These are phyloP conservation scores for Elysia crispata DNA, from an alignment of 2,888 invertebrate genomes.

Conservation along the genomic window DNA sequence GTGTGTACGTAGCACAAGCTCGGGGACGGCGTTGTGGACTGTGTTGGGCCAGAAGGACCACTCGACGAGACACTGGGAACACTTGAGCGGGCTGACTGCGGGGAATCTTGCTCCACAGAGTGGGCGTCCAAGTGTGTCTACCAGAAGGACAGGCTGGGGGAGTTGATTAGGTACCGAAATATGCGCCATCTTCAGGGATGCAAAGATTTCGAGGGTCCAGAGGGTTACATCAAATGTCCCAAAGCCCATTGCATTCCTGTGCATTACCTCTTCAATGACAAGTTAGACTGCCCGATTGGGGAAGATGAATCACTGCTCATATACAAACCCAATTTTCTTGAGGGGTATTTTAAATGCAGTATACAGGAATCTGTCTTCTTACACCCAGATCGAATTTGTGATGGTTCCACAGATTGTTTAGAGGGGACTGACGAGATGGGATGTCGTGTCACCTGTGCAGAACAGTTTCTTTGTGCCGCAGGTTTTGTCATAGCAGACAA, in stretches of 20 bases:
- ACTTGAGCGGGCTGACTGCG: not conserved
- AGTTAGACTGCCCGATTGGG: constrained; percentile 32
- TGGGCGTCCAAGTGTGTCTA: constrained; percentile 37
- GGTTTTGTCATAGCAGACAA: constrained; percentile 13
- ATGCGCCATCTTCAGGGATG: constrained; percentile 35
- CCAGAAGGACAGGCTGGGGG: constrained; percentile 35
- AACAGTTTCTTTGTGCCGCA: constrained; percentile 18
- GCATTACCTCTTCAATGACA: constrained; percentile 27
- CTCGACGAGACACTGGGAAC: constrained; percentile 16
- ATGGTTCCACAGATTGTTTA: constrained; percentile 14
- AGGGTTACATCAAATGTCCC: constrained; percentile 36
- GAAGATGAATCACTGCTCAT: constrained; percentile 26
- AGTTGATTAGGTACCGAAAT: constrained; percentile 26
- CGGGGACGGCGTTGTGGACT: constrained; percentile 17
- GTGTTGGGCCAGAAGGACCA: constrained; percentile 23
- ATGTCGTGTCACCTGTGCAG: constrained; percentile 21
- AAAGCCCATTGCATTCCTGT: constrained; percentile 31
- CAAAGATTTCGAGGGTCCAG: constrained; percentile 18
- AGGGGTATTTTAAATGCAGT: constrained; percentile 17
- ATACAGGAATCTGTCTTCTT: not conserved
- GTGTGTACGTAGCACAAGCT: not conserved
- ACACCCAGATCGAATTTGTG: constrained; percentile 42
- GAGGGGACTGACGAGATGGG: constrained; percentile 33
- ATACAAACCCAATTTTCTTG: not conserved
- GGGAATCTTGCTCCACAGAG: not conserved